A percentile compares a stretch with the other conserved stretches of the same genome.
phyloP scores from a whole-genome alignment of 2,113 vertebrate species.

The Cepphus grylle region DNA sequence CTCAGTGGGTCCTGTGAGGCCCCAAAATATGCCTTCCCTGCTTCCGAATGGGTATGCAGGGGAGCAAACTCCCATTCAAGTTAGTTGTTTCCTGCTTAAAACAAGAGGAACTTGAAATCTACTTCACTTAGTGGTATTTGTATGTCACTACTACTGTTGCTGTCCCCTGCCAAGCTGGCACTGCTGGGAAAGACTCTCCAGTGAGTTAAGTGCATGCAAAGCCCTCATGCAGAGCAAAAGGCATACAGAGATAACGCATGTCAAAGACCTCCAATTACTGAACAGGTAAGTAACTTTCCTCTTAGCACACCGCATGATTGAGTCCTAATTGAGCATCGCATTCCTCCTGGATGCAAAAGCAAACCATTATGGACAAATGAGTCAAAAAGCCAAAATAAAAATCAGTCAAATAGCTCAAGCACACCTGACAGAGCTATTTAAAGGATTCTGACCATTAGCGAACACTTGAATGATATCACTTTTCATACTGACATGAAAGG shows the following conservation, averaged over 20 bases:
- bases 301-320: not conserved
- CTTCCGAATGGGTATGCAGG: not conserved
- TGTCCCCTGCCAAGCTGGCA: not conserved
- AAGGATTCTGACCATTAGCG: conserved; percentile 54
- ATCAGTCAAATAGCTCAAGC: conserved; percentile 30
- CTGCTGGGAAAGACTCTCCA: not conserved
- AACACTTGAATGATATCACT: not conserved
- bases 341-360: conserved; percentile 37
- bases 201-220: not conserved
- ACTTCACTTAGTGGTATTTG: not conserved
- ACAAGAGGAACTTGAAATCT: not conserved
- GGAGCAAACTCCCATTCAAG: not conserved
- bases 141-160: not conserved
- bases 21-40: not conserved
- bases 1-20: not conserved
- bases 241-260: not conserved
- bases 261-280: not conserved
- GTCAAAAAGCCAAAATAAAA: conserved; percentile 55
- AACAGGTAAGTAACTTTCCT: conserved; percentile 1
- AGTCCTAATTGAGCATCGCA: conserved; percentile 43
- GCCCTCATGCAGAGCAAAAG: not conserved
- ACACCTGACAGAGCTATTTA: conserved; percentile 29
- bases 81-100: not conserved
- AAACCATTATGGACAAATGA: conserved; percentile 28
- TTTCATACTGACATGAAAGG: conserved; percentile 23